These are phyloP conservation scores for Chymomyza fuscimana DNA, from an alignment of 2,888 invertebrate genomes.

Conservation along the genomic window DNA sequence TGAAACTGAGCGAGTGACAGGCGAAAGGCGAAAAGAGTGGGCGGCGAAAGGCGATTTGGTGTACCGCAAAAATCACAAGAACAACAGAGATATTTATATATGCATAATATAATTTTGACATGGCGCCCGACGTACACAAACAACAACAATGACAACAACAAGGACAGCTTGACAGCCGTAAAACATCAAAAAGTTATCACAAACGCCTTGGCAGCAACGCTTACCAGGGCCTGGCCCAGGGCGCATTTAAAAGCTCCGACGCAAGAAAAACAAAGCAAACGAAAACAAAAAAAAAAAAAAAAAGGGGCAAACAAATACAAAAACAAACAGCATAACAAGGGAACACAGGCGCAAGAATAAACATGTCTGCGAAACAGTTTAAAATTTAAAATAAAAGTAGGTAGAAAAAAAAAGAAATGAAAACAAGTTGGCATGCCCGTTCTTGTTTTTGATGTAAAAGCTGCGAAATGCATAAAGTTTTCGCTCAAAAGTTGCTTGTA, in stretches of 20 bases:
- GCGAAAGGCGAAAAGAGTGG: background rate
- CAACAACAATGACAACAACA: constrained; percentile 15
- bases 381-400: constrained; percentile 40
- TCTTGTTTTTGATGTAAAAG: constrained; percentile 51
- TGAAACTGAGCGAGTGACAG: background rate
- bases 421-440: constrained; percentile 37
- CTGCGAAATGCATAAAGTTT: constrained; percentile 70
- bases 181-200: constrained; percentile 72
- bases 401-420: constrained; percentile 25
- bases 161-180: constrained; percentile 65
- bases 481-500: constrained; percentile 59
- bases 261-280: background rate
- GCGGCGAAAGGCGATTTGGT: background rate
- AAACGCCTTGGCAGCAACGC: constrained; percentile 31
- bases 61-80: background rate
- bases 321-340: background rate
- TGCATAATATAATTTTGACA: constrained; percentile 16
- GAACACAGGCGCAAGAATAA: background rate
- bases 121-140: background rate
- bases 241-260: background rate
- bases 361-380: constrained; percentile 32
- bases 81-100: constrained; percentile 4
- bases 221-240: background rate
- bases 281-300: background rate
- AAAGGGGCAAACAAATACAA: background rate